These are phyloP conservation scores for Barbus barbus DNA, from an alignment of 2,113 vertebrate genomes.

Conservation along the genomic window DNA sequence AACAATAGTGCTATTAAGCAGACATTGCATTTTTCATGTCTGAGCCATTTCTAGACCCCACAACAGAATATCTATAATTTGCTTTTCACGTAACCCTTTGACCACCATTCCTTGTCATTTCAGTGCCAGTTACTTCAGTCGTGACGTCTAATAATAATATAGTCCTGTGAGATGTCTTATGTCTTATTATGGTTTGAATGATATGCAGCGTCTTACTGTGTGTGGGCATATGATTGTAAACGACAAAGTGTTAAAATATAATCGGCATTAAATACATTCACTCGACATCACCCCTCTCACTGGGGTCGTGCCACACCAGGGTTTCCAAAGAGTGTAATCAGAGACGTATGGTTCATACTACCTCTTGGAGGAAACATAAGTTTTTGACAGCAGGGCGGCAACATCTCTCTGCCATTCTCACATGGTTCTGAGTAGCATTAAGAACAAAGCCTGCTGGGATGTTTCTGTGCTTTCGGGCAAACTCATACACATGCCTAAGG, in stretches of 20 bases:
- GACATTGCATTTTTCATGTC: not conserved
- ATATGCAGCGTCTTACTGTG: not conserved
- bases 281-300: not conserved
- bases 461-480: slow-evolving; percentile 73
- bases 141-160: not conserved
- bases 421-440: slow-evolving; percentile 65
- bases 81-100: not conserved
- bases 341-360: slow-evolving; percentile 43
- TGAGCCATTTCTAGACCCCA: not conserved
- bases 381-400: slow-evolving; percentile 59
- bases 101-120: not conserved
- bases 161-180: not conserved
- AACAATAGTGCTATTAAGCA: not conserved
- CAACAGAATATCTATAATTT: not conserved
- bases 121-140: not conserved
- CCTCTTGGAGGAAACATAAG: slow-evolving; percentile 70
- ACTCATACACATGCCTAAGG: slow-evolving; percentile 75
- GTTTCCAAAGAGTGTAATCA: slow-evolving; percentile 3
- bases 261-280: slow-evolving; percentile 1
- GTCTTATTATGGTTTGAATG: not conserved
- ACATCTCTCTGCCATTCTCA: slow-evolving; percentile 70
- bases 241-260: not conserved
- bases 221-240: not conserved
- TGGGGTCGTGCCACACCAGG: not conserved
- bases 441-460: slow-evolving; percentile 72